Conservation (phyloP, 92 coral and sea anemone species). For the Umimayanthus kanabou region DNA sequence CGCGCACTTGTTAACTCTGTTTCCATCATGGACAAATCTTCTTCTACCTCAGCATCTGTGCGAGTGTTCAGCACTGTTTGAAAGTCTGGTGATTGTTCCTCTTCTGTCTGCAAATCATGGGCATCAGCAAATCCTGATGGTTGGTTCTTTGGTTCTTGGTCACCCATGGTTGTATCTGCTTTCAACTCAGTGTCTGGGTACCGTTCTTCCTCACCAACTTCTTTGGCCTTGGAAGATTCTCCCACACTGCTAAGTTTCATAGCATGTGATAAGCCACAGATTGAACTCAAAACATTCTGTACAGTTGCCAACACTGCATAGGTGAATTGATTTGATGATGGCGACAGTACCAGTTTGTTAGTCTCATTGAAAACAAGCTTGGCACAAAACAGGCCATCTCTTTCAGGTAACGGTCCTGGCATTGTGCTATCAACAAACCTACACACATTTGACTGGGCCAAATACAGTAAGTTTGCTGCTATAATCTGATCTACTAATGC, state of each 20-base stretch:
- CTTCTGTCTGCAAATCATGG: neutral
- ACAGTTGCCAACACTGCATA: conserved; percentile 64
- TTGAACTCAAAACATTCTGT: conserved; percentile 65
- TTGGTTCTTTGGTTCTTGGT: neutral
- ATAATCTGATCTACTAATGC: conserved; percentile 87
- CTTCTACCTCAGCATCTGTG: conserved; percentile 72
- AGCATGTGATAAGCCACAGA: conserved; percentile 82
- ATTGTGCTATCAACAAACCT: conserved; percentile 77
- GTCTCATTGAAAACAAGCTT: conserved; percentile 67
- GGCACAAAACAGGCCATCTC: conserved; percentile 77
- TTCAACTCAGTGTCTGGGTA: neutral
- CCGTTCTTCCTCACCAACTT: neutral
- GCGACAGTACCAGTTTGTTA: conserved; percentile 69
- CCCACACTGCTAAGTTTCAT: conserved; percentile 68
- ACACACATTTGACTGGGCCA: conserved; percentile 80
- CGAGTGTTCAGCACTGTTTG: conserved; percentile 47
- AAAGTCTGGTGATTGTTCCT: neutral
- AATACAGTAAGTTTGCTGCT: conserved; percentile 71
- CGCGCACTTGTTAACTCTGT: conserved; percentile 59
- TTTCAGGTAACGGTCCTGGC: conserved; percentile 80
- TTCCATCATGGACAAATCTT: conserved; percentile 69
- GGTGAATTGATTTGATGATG: conserved; percentile 66
- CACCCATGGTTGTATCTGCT: neutral
- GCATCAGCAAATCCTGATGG: neutral
- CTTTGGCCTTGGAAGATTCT: conserved; percentile 39